Evolutionary conservation across 2,888 invertebrate species (phyloP), one percentile per base, ranked within the genome.

Genomic region (Drosophila eohydei): DNA sequence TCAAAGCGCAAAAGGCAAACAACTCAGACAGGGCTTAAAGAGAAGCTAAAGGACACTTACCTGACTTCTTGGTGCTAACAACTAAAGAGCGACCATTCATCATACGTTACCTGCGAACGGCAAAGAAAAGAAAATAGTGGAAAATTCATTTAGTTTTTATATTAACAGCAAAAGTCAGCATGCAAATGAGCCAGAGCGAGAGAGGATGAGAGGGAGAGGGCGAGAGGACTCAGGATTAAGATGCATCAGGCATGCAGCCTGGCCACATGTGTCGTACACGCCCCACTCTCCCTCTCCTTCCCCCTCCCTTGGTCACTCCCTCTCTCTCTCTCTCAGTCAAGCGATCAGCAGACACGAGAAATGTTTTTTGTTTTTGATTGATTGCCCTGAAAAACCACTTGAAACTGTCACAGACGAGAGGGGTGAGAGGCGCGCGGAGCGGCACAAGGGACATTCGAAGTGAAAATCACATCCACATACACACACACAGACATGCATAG

Each of bases 381-480:
- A 87, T 87, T 86, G 83, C 86, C 83, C 68, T 60, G 88, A 80
- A 85, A 85, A 83, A 80, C 88, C 86, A 88, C 88, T 87, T 85
- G 85, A 85, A 88, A 78, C 78, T 87, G 83, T 83, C 84, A 84
- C 61, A 60, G 55, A 58, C 4, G 51, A 36, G 28, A 21, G 26
- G 26, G 41, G 34, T 4, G 32, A 16, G 58, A 54, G 63, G 51
- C 7, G 48, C 11, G 41, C 28, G 68, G 14, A 5, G 12, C 21
- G 70, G 41, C 9, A 48, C 44, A 46, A 41, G 65, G 73, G 60
- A 55, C 43, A 61, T 61, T 44, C 71, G 80, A 81, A 85, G 82
- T 90, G 86, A 90, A 89, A 90, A 89, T 90, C 86, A 83, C 74
- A 83, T 81, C 40, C 70, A 71, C 30, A 65, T 50, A 64, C 62